phyloP scores from a whole-genome alignment of 2,797 vertebrate genomes.

The Trachurus trachurus region DNA sequence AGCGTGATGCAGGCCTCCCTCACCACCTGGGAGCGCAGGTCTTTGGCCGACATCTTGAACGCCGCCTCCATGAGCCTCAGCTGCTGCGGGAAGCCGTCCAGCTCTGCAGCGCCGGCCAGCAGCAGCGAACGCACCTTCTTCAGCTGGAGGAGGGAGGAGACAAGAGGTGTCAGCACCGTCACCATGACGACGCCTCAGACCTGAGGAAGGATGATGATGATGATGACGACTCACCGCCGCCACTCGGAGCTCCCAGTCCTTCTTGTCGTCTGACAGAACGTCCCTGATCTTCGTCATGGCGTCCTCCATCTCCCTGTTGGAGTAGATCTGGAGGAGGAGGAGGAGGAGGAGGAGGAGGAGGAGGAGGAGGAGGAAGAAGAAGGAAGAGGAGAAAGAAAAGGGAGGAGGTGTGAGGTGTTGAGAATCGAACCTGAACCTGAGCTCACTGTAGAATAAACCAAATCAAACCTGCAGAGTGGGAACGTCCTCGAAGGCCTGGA shows the following conservation, averaged over 20 bases:
- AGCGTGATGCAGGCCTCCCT: constrained; percentile 95
- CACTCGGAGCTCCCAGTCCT: constrained; percentile 97
- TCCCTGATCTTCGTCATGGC: constrained; percentile 96
- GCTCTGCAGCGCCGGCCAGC: constrained; percentile 92
- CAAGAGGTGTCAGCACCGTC: background rate
- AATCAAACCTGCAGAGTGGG: constrained; percentile 70
- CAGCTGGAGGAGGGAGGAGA: constrained; percentile 80
- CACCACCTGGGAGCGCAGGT: constrained; percentile 95
- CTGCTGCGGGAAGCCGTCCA: constrained; percentile 92
- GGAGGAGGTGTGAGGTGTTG: too few species aligned
- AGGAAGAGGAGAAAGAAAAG: background rate
- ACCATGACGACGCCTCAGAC: fast-evolving
- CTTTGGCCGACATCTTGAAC: constrained; percentile 95
- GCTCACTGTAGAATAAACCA: background rate
- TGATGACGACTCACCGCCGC: constrained; percentile 87
- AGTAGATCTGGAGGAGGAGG: constrained; percentile 90
- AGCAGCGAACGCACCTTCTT: constrained; percentile 95
- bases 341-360: constrained; percentile 16
- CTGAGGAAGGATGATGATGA: fast-evolving
- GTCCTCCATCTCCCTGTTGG: constrained; percentile 95
- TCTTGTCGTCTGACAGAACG: constrained; percentile 95
- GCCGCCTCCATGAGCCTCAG: constrained; percentile 92
- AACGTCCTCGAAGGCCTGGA: constrained; percentile 91
- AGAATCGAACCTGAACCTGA: background rate
- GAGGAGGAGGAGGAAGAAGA: constrained; percentile 20